Base-by-base conservation (phyloP, 1,140 invertebrate species). In the Akabosia matsudoensis region DNA sequence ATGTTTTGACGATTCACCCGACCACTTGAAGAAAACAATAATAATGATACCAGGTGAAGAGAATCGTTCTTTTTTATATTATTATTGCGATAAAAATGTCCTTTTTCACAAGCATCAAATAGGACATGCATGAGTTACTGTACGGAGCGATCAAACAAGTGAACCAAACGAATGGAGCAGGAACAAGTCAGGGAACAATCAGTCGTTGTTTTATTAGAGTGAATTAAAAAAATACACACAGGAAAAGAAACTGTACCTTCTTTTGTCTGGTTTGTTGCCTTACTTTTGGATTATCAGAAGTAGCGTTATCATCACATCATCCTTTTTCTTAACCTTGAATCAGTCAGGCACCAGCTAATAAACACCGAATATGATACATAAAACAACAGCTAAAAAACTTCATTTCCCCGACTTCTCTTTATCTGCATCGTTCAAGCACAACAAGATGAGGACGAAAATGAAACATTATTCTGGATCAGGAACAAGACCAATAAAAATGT, bases 401-500 rank as follows among this genome's bases (percentile, higher is more conserved):
- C 18, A 18, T 45, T 45, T 45, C 37, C 18, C 18, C 37, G 7
- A 10, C 37, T 45, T 45, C 37, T 45, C 18, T 18, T 45, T 45
- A 7, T 45, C 37, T 45, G 7, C n/a, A 7, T 16, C 54, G 3
- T 30, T 10, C 24, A 13, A 67, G 61, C 61, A 31, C 13, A 67
- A 67, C 4, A 30, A 30, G 24, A 13, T 67, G 61, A 30, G 26
- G 26, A 67, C 10, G 22, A 31, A 30, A 30, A 67, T 30, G 61
- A 67, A 67, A 30, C 28, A n/a, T 30, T 31, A 67, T 67, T 67
- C 61, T 31, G 28, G 28, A 67, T 67, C 61, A 30, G 61, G 61
- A 67, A 67, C 61, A 67, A 67, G 61, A 31, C 61, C 61, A 67
- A 67, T 67, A 67, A 67, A 67, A 30, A 67, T 67, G 61, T 67